A percentile compares a stretch with the other conserved stretches of the same genome.
Evolutionary conservation across 2,113 vertebrate species (phyloP).

Genomic region (Alexandromys fortis): DNA sequence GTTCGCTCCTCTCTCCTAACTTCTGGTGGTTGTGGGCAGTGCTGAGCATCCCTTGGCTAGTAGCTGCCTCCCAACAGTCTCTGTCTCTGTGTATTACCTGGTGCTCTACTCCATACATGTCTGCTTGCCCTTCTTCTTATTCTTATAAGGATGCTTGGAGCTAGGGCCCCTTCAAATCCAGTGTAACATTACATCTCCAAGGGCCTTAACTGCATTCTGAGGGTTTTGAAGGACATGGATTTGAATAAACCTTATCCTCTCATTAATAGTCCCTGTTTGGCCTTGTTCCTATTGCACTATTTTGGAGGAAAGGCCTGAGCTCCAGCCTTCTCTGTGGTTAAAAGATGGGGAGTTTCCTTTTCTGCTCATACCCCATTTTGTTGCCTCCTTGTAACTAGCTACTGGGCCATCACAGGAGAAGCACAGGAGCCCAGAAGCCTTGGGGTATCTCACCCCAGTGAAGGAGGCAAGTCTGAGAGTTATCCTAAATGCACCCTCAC

Average conservation of each 20-base stretch:
- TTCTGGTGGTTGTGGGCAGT: neutral
- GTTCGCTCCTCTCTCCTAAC: neutral
- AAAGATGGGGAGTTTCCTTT: neutral
- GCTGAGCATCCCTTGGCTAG: neutral
- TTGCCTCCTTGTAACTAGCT: neutral
- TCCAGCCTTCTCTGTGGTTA: neutral
- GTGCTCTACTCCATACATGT: neutral
- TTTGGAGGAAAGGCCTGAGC: neutral
- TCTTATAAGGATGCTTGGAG: neutral
- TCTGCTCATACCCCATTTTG: neutral
- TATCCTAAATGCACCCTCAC: neutral
- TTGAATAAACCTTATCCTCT: neutral
- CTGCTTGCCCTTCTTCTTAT: neutral
- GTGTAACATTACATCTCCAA: neutral
- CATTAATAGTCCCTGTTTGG: neutral
- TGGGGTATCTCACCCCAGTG: neutral
- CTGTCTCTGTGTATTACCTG: neutral
- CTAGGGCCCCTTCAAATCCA: neutral
- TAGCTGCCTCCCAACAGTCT: rapidly evolving
- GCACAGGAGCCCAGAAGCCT: neutral
- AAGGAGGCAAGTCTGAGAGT: neutral
- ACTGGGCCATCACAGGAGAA: neutral
- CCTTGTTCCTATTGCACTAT: neutral
- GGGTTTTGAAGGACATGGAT: neutral
- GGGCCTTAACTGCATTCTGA: neutral